Conservation (phyloP, 2,888 invertebrate genomes). For the Cryptops parisi region DNA sequence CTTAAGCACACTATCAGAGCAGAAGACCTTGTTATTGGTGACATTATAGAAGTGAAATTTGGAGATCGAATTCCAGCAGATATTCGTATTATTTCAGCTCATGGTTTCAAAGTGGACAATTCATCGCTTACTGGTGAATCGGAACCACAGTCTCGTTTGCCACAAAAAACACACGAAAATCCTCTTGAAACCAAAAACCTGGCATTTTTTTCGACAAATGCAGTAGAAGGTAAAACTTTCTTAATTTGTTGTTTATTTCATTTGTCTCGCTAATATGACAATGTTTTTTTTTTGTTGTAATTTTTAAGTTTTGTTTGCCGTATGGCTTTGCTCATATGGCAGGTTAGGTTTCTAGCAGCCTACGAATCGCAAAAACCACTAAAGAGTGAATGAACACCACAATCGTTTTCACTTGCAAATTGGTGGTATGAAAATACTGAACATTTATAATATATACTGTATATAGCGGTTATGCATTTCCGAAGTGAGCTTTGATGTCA, state of each 20-base stretch:
- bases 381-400: too few species aligned
- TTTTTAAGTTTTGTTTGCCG: too few species aligned
- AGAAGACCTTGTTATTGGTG: conserved; percentile 28
- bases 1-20: conserved; percentile 25
- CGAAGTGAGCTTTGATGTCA: too few species aligned
- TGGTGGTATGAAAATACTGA: too few species aligned
- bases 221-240: conserved; percentile 68
- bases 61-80: conserved; percentile 28
- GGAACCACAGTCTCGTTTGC: conserved; percentile 45
- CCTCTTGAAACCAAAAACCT: conserved; percentile 53
- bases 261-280: too few species aligned
- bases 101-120: conserved; percentile 34
- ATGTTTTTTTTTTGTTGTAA: too few species aligned
- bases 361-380: too few species aligned
- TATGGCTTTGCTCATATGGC: too few species aligned
- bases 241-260: conserved; percentile 43
- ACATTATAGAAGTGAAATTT: conserved; percentile 23
- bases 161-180: conserved; percentile 45
- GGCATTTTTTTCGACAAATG: conserved; percentile 64
- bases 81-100: conserved; percentile 26
- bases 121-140: conserved; percentile 56
- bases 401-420: too few species aligned
- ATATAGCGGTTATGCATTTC: too few species aligned
- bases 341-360: too few species aligned
- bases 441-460: too few species aligned